Conservation (phyloP, 1,140 invertebrate genomes). For the Ips typographus region DNA sequence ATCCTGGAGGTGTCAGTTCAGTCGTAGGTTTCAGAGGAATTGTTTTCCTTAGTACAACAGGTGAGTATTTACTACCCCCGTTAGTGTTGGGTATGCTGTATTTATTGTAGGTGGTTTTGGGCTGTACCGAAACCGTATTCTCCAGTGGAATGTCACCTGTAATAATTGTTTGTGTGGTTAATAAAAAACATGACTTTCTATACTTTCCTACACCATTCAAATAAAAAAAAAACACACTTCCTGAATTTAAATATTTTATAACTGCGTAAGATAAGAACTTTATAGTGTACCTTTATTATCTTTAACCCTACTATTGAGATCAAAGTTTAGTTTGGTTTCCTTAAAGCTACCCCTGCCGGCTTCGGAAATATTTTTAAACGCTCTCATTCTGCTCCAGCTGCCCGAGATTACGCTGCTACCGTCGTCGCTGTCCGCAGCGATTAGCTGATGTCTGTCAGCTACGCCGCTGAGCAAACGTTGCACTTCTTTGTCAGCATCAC, state of each 20-base stretch:
- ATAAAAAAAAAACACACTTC: no score
- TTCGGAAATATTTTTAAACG: conserved; percentile 45
- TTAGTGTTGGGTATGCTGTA: conserved; percentile 27
- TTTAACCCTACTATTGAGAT: conserved; percentile 38
- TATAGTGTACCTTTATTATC: conserved; percentile 47
- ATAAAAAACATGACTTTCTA: no score
- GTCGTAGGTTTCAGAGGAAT: conserved; percentile 29
- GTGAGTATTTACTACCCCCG: conserved; percentile 37
- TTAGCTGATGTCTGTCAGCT: conserved; percentile 18
- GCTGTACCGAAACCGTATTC: neutral
- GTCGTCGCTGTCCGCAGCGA: conserved; percentile 36
- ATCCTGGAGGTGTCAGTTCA: conserved; percentile 23
- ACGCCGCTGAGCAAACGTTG: conserved; percentile 49
- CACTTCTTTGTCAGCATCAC: conserved; percentile 53
- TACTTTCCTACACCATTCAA: no score
- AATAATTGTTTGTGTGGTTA: no score
- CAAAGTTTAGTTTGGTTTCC: conserved; percentile 26
- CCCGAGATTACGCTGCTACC: conserved; percentile 48
- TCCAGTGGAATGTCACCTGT: neutral
- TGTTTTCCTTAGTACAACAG: conserved; percentile 41
- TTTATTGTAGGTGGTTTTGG: conserved; percentile 22
- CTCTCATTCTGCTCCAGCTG: conserved; percentile 51
- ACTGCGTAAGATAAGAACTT: neutral
- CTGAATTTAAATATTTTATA: neutral
- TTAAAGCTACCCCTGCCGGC: conserved; percentile 25